A percentile compares a stretch with the other conserved stretches of the same genome.
phyloP scores from a whole-genome alignment of 2,113 vertebrate genomes.

The Embiotoca jacksoni region DNA sequence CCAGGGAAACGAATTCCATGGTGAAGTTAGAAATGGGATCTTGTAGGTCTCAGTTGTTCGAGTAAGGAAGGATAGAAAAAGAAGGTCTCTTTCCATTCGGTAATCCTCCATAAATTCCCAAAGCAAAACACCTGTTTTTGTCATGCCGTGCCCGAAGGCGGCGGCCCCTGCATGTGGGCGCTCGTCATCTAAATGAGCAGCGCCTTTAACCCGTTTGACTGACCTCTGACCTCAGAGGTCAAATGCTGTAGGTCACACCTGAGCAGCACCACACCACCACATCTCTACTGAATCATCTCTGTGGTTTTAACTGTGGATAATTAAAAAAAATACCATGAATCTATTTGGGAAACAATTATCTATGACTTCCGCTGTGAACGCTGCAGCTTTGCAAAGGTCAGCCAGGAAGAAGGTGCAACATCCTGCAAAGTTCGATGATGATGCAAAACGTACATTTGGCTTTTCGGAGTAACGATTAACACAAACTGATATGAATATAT shows the following conservation, averaged over 20 bases:
- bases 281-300: neutral
- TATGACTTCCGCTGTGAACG: neutral
- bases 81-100: neutral
- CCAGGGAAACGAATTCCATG: neutral
- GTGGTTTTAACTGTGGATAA: neutral
- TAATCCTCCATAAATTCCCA: constrained; percentile 2
- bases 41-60: neutral
- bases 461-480: no score
- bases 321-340: neutral
- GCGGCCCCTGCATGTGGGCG: constrained; percentile 13
- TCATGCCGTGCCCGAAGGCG: constrained; percentile 32
- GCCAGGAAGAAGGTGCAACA: no score
- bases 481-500: no score
- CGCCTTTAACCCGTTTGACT: constrained; percentile 50
- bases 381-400: neutral
- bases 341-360: neutral
- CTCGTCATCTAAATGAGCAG: constrained; percentile 28
- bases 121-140: constrained; percentile 54
- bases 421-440: neutral
- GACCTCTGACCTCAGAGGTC: constrained; percentile 42
- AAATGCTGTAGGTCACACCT: constrained; percentile 25
- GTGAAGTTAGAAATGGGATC: constrained; percentile 12
- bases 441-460: neutral
- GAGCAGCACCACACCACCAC: neutral
- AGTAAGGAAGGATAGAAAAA: neutral